These are phyloP conservation scores for Fulmarus glacialis DNA, from an alignment of 2,113 vertebrate species.

Conservation along the genomic window DNA sequence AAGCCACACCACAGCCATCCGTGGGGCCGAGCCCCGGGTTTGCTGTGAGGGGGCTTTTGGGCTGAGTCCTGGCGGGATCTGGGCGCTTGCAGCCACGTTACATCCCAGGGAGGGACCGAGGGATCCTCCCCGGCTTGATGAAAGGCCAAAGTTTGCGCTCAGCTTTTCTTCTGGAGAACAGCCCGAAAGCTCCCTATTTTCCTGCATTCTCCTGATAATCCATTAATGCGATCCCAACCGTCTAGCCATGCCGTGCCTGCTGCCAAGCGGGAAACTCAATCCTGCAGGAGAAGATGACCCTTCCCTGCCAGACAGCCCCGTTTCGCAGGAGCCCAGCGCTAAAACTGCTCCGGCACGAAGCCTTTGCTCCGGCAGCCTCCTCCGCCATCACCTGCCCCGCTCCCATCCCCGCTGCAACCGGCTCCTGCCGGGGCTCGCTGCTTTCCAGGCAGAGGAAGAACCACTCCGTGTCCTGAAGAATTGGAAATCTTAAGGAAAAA, in stretches of 20 bases:
- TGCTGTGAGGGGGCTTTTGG: not conserved
- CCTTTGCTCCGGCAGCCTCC: not conserved
- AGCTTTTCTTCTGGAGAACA: not conserved
- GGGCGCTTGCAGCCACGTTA: rapidly evolving
- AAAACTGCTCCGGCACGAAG: not conserved
- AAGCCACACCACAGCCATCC: too few species aligned
- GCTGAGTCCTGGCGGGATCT: rapidly evolving
- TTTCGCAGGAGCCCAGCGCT: not conserved
- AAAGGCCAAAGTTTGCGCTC: not conserved
- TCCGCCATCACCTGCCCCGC: not conserved
- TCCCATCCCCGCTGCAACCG: not conserved
- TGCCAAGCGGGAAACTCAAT: not conserved
- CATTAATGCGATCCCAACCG: not conserved
- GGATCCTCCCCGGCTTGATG: not conserved
- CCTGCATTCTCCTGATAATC: not conserved
- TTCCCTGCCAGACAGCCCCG: not conserved
- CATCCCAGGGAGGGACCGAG: rapidly evolving
- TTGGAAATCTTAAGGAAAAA: not conserved
- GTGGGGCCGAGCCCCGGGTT: rapidly evolving
- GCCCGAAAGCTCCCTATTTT: not conserved
- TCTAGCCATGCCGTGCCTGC: not conserved
- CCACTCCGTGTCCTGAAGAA: not conserved
- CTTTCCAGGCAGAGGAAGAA: not conserved
- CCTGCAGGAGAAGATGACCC: not conserved
- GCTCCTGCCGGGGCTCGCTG: not conserved